Base-by-base conservation (phyloP, 1,140 invertebrate species). In the Drosophila subpulchrella region DNA sequence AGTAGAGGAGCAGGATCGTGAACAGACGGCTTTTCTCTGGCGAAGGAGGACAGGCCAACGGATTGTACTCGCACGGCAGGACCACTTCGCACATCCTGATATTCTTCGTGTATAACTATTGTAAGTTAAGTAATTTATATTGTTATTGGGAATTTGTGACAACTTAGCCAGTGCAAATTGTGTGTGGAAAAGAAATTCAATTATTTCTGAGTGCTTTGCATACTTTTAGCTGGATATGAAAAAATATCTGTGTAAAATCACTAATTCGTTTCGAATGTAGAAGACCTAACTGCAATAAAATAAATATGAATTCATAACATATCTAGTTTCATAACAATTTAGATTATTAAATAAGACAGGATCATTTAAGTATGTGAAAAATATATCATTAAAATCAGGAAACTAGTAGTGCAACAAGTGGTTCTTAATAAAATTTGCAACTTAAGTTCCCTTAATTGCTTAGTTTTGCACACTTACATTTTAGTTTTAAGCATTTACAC, bases 1-100 rank as follows among this genome's bases (percentile, higher is more conserved):
- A 91, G 13, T 75, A 39, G 1, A 92, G 57, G 50, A 92, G 50
- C 8, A 90, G 17, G 0, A 44, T 17, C 1, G 77, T 78, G 48
- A 92, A 79, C 0, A 51, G 8, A 0, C 73, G 80, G 1, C 42
- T 38, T 20, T 72, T 65, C 2, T 17, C 0, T 2, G 38, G 41
- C 13, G 8, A 3, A 7, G 34, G 3, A 15, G 36, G 59, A 55
- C 17, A n/a, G 11, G 5, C 6, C 7, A 20, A 42, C 0, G 56
- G 48, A 67, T 72, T 13, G 24, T 75, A 68, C 0, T 10, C 13
- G 41, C 84, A 89, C 3, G 57, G 80, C 15, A 68, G n/a, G 1
- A 36, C 10, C 11, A 67, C 20, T 6, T 86, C 79, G 41, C 84
- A 89, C 83, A 88, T 88, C 13, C 11, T 32, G 6, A 11, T 6